phyloP scores from a whole-genome alignment of 1,140 invertebrate species.

The Caenorhabditis latens region DNA sequence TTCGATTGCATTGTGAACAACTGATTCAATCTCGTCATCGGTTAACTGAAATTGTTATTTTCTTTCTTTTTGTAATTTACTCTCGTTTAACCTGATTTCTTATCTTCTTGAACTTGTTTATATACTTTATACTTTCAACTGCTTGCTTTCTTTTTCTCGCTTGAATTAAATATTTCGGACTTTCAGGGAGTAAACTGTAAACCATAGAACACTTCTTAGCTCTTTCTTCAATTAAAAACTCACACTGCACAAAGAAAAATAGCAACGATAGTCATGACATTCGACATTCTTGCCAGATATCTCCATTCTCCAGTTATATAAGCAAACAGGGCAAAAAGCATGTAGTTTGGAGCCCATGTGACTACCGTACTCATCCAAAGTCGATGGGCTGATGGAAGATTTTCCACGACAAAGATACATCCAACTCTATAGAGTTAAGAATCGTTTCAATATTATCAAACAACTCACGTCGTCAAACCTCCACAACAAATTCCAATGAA shows the following conservation, averaged over 20 bases:
- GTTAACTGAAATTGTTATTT: conserved; percentile 9
- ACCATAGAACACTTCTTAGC: background rate
- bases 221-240: background rate
- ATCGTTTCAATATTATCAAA: background rate
- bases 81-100: conserved; percentile 5
- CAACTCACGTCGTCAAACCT: background rate
- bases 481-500: conserved; percentile 55
- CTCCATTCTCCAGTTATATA: conserved; percentile 60
- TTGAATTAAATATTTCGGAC: conserved; percentile 62
- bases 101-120: conserved; percentile 58
- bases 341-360: conserved; percentile 64
- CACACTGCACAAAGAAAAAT: conserved; percentile 57
- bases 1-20: conserved; percentile 45
- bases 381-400: conserved; percentile 57
- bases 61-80: background rate
- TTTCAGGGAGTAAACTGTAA: conserved; percentile 58
- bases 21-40: conserved; percentile 29
- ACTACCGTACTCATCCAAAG: conserved; percentile 60
- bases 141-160: conserved; percentile 24
- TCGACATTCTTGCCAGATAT: conserved; percentile 29
- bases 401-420: conserved; percentile 57
- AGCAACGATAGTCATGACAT: conserved; percentile 42
- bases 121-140: conserved; percentile 41
- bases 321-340: conserved; percentile 60
- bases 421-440: conserved; percentile 25